Percentiles rank a stretch among this genome's conserved stretches.
Evolutionary conservation across 1,140 invertebrate genomes (phyloP).

Genomic region (Ceratoteleas bidentatus): DNA sequence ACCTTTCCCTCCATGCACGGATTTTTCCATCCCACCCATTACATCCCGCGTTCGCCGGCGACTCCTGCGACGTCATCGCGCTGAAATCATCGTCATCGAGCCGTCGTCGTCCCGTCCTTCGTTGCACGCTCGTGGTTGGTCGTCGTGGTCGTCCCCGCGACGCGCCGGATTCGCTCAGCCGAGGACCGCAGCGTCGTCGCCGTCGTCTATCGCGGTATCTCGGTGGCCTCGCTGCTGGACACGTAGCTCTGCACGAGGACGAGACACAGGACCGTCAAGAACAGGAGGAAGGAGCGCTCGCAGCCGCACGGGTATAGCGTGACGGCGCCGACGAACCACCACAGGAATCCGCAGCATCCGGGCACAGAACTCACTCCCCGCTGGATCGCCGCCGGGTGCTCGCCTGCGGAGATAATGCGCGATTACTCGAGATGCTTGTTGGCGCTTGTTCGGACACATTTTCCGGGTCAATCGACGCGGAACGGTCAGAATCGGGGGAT

Average conservation of each 20-base stretch:
- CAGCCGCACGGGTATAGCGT: constrained; percentile 77
- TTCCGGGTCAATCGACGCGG: too few species aligned
- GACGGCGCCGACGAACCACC: constrained; percentile 78
- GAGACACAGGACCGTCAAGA: constrained; percentile 74
- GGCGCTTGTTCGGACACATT: neutral
- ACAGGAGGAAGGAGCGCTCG: constrained; percentile 73
- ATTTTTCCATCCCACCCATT: too few species aligned
- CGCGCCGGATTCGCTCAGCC: constrained; percentile 18
- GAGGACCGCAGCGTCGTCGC: constrained; percentile 35
- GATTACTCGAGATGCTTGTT: constrained; percentile 40
- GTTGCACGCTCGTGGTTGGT: constrained; percentile 54
- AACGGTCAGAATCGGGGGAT: neutral
- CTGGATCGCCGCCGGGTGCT: constrained; percentile 80
- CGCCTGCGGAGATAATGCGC: constrained; percentile 70
- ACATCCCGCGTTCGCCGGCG: too few species aligned
- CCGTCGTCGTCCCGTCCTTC: constrained; percentile 56
- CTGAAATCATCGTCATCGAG: constrained; percentile 22
- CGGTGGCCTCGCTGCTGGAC: constrained; percentile 64
- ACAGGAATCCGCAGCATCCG: constrained; percentile 77
- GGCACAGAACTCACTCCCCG: constrained; percentile 78
- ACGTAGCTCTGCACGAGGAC: constrained; percentile 74
- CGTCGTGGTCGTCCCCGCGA: constrained; percentile 3
- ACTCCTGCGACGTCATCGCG: constrained; percentile 28
- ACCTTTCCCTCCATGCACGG: too few species aligned
- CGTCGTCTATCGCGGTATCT: constrained; percentile 74